Conservation (phyloP, 2,113 vertebrate species). For the Loxodonta africana region DNA sequence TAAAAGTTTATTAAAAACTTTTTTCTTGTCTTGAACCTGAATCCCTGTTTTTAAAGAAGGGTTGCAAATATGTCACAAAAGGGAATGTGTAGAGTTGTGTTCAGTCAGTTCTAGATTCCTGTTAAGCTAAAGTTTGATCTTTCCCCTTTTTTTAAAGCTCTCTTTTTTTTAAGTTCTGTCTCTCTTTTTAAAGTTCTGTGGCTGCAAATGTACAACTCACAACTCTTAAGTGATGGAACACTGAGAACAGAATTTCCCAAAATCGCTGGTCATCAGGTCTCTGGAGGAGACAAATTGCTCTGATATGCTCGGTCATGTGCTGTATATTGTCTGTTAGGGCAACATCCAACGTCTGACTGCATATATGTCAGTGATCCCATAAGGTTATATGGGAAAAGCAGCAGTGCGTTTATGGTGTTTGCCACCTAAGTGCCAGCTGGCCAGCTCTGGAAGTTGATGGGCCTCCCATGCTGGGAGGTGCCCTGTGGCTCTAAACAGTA, state of each 20-base stretch:
- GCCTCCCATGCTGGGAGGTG: no score
- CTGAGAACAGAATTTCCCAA: not conserved
- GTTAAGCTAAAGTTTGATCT: not conserved
- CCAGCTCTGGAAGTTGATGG: no score
- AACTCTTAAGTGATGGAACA: not conserved
- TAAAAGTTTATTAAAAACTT: conserved; percentile 78
- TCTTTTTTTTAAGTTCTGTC: not conserved
- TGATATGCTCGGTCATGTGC: no score
- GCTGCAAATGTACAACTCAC: not conserved
- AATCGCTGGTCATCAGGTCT: not conserved
- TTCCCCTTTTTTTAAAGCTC: no score
- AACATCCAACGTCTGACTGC: no score
- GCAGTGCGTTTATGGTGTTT: no score
- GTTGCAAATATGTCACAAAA: not conserved
- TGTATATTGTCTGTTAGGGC: no score
- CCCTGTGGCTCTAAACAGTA: no score
- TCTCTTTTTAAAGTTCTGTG: not conserved
- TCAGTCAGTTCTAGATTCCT: not conserved
- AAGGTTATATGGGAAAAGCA: no score
- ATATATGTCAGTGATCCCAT: no score
- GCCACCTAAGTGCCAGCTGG: no score
- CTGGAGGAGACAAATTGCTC: not conserved
- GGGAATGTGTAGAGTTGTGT: not conserved
- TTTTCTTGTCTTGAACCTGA: conserved; percentile 38
- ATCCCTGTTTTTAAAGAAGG: conserved; percentile 40